Evolutionary conservation across 1,140 invertebrate genomes (phyloP), one percentile per base, ranked within the genome.

Genomic region (Heliconius eleuchia): DNA sequence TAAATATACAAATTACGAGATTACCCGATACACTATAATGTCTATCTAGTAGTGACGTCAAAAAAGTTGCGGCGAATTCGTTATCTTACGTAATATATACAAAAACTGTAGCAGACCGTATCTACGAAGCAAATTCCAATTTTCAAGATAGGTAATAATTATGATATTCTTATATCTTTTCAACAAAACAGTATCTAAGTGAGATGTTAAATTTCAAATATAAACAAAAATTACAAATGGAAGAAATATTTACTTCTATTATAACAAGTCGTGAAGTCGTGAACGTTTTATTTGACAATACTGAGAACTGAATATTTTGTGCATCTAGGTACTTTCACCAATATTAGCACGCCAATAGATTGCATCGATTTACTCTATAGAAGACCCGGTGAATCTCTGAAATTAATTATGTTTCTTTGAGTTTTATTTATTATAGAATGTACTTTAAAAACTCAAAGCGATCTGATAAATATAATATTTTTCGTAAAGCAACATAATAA

Each of bases 251-350:
- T 70, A 50, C 42, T 23, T 80, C 50, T 50, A 60, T 73, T 46
- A 76, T 77, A 71, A 42, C 76, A 57, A 74, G 57, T 57, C 39
- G 79, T 72, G 27, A 70, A 73, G 50, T 52, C 27, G 77, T 70
- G 77, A 82, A 52, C 57, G 80, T 52, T 78, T 76, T 79, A 82
- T 81, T 81, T 81, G 80, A 81, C 80, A 81, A 75, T 77, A 74
- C 76, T 60, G 73, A 83, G 75, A 87, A 82, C 74, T 80, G 80
- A 82, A 82, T 78, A 88, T 89, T 91, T 89, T 86, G 88, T 90
- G 86, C 88, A 93, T 89, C 84, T 80, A 18, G 50, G 50, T 19
- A 91, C 91, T 93, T 92, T 93, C 91, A 89, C 91, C 86, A 66
- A 85, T 90, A 86, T 82, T 86, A 88, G 83, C 87, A 91, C 90